A percentile compares a stretch with the other conserved stretches of the same genome.
Conservation (phyloP, 2,888 invertebrate genomes). For the Hirtodrosophila confusa region DNA sequence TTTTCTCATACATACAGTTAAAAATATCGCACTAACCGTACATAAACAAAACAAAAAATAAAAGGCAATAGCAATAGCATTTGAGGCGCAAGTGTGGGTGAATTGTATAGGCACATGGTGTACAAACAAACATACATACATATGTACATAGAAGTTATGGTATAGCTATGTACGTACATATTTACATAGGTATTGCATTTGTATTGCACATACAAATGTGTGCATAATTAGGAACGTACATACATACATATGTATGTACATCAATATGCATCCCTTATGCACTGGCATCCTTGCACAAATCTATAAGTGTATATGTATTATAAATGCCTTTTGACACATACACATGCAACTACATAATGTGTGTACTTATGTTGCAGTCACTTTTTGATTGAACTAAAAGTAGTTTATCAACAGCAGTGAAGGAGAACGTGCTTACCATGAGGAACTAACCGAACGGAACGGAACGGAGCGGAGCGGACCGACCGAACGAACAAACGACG, state of each 20-base stretch:
- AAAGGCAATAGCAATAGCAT: conserved; percentile 28
- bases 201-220: conserved; percentile 5
- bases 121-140: not conserved
- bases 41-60: conserved; percentile 38
- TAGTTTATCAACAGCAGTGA: conserved; percentile 57
- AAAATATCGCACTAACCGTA: conserved; percentile 48
- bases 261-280: conserved; percentile 12
- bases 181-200: conserved; percentile 2
- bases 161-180: conserved; percentile 8
- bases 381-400: conserved; percentile 39
- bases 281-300: conserved; percentile 19
- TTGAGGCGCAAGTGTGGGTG: conserved; percentile 15
- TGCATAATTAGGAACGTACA: not conserved
- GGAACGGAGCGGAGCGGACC: conserved; percentile 58
- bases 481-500: conserved; percentile 74
- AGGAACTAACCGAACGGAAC: conserved; percentile 66
- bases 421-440: conserved; percentile 76
- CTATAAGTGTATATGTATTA: conserved; percentile 8
- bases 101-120: conserved; percentile 15
- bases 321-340: not conserved
- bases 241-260: conserved; percentile 10
- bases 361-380: conserved; percentile 41
- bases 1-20: conserved; percentile 19
- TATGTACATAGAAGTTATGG: conserved; percentile 1
- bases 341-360: conserved; percentile 8